These are phyloP conservation scores for Lydus trimaculatus DNA, from an alignment of 2,888 invertebrate genomes.

Conservation along the genomic window DNA sequence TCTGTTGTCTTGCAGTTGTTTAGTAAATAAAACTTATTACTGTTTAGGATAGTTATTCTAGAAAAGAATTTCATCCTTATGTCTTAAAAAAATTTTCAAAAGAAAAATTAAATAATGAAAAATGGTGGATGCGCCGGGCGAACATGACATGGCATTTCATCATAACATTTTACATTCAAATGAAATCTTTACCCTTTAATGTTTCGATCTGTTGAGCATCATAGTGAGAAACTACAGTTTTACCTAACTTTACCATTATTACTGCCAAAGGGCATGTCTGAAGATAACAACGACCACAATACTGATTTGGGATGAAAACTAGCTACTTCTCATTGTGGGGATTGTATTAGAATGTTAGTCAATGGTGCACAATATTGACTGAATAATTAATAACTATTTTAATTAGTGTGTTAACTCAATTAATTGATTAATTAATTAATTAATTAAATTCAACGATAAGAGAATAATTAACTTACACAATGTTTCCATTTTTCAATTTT, in stretches of 20 bases:
- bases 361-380: not conserved
- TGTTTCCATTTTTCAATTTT: not conserved
- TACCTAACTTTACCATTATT: not conserved
- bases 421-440: not conserved
- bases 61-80: too few species aligned
- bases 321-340: not conserved
- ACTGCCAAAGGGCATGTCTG: not conserved
- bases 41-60: too few species aligned
- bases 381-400: not conserved
- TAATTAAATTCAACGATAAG: too few species aligned
- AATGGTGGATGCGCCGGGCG: not conserved
- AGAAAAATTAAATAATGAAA: too few species aligned
- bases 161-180: not conserved
- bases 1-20: too few species aligned
- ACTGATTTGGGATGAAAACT: not conserved
- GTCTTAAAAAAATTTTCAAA: too few species aligned
- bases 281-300: not conserved
- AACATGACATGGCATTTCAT: not conserved
- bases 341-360: too few species aligned
- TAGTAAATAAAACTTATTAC: too few species aligned
- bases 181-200: not conserved
- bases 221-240: not conserved
- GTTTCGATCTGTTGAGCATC: too few species aligned
- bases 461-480: too few species aligned
- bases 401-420: not conserved